phyloP scores from a whole-genome alignment of 2,888 invertebrate genomes.

The Bombylius discolor region DNA sequence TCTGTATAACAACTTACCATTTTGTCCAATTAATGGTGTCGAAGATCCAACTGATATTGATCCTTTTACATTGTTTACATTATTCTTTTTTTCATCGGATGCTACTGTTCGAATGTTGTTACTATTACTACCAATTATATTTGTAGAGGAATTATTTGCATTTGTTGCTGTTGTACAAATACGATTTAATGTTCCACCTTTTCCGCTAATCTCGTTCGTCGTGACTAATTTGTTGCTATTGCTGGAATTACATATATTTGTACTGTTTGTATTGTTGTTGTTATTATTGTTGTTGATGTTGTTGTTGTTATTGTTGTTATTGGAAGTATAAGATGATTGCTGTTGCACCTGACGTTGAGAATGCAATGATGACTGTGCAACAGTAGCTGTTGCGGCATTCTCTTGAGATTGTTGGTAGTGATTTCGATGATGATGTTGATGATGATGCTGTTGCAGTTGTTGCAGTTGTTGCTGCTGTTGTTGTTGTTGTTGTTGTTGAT shows the following conservation, averaged over 20 bases:
- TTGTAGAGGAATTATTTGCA: too few species aligned
- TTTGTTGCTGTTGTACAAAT: not conserved
- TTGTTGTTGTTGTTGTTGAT: constrained; percentile 15
- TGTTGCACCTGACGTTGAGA: constrained; percentile 2
- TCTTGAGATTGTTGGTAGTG: constrained; percentile 11
- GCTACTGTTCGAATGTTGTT: too few species aligned
- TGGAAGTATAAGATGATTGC: constrained; percentile 18
- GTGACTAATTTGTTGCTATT: constrained; percentile 4
- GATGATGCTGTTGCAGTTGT: constrained; percentile 18
- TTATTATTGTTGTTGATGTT: not conserved
- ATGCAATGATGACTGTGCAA: not conserved
- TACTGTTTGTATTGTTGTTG: not conserved
- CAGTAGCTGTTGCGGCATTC: not conserved
- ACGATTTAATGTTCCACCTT: not conserved
- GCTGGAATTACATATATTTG: too few species aligned
- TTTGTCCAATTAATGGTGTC: constrained; percentile 18
- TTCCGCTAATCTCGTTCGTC: constrained; percentile 5
- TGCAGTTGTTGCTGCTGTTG: constrained; percentile 11
- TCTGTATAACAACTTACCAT: constrained; percentile 14
- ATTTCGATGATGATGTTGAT: constrained; percentile 15
- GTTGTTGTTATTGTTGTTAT: constrained; percentile 9
- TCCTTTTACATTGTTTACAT: not conserved
- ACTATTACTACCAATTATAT: too few species aligned
- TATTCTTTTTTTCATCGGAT: too few species aligned
- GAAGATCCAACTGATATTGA: constrained; percentile 14